Base-by-base conservation (phyloP, 2,888 invertebrate species). In the Monochamus alternatus region DNA sequence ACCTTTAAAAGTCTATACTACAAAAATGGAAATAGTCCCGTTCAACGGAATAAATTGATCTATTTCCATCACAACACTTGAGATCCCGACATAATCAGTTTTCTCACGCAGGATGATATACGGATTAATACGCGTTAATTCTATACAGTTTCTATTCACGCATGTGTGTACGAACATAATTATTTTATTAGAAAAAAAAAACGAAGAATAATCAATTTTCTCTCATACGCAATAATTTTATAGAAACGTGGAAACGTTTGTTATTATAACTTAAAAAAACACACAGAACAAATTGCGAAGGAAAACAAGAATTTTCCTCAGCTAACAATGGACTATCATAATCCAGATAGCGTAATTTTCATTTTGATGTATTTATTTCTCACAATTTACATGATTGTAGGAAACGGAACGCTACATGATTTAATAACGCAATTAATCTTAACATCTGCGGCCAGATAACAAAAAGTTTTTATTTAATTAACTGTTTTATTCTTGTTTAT, bases 351-450 rank as follows among this genome's bases (percentile, higher is more conserved):
- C 32, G 71, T 55, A 71, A 71, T 64, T 71, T 71, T 71, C 64
- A 71, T 63, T 67, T 67, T 58, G 67, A 67, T 67, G 62, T 63
- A 63, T 55, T 38, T 55, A 47, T 55, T 73, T 73, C 73, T 73
- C 73, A 73, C 58, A 60, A 73, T 73, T 66, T 65, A 65, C 73
- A 73, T 73, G 66, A 73, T 73, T 58, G 47, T 65, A 73, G 66
- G 64, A 73, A 73, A 73, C 73, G 73, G 73, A 73, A 65, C 73
- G 59, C 65, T 65, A 58, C 55, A 30, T 59, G 58, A 58, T 77
- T 74, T 76, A 78, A 74, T 66, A 76, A 77, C 59, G 75, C 66
- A 75, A 74, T 80, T 78, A 78, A 80, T 80, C 75, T 69, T 70
- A 74, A 78, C 76, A 80, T 79, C 69, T 31, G 60, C 60, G 51